phyloP scores from a whole-genome alignment of 2,797 vertebrate species.

The Todus mexicanus region DNA sequence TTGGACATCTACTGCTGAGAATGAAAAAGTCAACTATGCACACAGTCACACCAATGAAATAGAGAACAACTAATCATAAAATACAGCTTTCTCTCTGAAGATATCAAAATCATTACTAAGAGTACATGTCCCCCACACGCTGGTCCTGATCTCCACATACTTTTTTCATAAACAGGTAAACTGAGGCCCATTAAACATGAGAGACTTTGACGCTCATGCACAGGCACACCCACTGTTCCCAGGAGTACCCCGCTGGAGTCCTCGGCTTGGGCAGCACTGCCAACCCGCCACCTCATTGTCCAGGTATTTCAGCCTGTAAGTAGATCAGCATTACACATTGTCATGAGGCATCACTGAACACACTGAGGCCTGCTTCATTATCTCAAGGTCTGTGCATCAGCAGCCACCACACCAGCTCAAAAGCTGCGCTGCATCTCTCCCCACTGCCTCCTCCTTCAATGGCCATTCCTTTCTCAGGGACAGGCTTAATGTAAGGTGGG shows the following conservation, averaged over 20 bases:
- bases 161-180: background rate
- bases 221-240: background rate
- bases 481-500: background rate
- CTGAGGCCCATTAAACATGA: rapidly evolving
- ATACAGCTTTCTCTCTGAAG: background rate
- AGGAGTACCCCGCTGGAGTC: background rate
- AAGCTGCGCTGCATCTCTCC: background rate
- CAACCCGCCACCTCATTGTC: background rate
- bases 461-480: background rate
- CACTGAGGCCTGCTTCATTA: background rate
- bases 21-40: background rate
- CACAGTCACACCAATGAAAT: background rate
- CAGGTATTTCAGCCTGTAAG: background rate
- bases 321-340: background rate
- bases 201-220: background rate
- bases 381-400: background rate
- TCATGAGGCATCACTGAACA: background rate
- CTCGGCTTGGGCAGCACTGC: background rate
- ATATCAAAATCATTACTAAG: background rate
- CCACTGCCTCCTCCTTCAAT: background rate
- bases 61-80: background rate
- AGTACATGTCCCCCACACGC: background rate
- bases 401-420: background rate
- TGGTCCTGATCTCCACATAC: rapidly evolving
- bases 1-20: background rate